A percentile compares a stretch with the other conserved stretches of the same genome.
Conservation (phyloP, 2,113 vertebrate genomes). For the Lota lota region DNA sequence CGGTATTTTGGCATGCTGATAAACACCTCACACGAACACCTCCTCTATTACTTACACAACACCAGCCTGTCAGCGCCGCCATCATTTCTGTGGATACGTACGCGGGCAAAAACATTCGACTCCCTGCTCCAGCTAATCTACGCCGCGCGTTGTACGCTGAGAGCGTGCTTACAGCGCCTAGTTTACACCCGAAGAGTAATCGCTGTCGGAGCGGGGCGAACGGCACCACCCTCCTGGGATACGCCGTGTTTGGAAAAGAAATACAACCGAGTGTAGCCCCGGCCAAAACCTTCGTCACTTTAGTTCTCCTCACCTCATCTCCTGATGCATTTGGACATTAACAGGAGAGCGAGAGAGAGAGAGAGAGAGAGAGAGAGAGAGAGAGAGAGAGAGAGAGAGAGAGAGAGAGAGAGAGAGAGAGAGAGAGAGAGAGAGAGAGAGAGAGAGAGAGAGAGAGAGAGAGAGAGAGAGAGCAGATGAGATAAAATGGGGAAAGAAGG, state of each 20-base stretch:
- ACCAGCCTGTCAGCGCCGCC: background rate
- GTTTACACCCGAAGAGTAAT: background rate
- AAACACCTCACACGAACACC: background rate
- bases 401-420: background rate
- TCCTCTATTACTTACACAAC: background rate
- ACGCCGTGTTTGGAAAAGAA: background rate
- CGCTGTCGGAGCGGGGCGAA: background rate
- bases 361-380: background rate
- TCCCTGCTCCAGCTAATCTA: background rate
- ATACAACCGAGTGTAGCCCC: background rate
- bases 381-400: background rate
- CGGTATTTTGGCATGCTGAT: background rate
- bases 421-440: background rate
- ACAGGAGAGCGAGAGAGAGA: background rate
- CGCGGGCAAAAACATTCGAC: background rate
- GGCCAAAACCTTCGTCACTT: too few species aligned
- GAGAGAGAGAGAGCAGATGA: background rate
- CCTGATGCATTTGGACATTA: background rate
- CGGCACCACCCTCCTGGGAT: background rate
- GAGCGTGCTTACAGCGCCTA: background rate
- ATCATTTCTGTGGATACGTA: background rate
- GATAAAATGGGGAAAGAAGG: background rate
- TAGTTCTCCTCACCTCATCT: background rate
- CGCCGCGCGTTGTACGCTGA: background rate
- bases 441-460: too few species aligned